Base-by-base conservation (phyloP, 2,888 invertebrate species). In the Lasioglossum malachurum region DNA sequence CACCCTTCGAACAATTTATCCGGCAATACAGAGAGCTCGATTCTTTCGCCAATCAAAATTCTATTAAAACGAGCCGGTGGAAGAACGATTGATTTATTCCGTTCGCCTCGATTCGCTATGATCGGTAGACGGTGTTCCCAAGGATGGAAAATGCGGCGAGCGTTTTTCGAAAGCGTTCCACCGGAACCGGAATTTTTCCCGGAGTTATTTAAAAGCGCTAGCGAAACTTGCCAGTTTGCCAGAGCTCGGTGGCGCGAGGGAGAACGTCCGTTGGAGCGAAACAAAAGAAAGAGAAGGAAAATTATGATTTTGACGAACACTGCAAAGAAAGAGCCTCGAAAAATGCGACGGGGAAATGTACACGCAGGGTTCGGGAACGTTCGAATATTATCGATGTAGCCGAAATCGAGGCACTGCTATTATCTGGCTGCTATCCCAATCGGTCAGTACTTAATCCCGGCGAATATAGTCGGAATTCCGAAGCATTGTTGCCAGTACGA, bases 401-500 rank as follows among this genome's bases (percentile, higher is more conserved):
- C 84, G 89, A 81, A 90, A 90, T 88, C 85, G 85, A 57, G 87
- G 80, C 80, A 71, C 78, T 35, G 78, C 86, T 80, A 92, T 90
- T 86, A 87, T 89, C 87, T 75, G 85, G 67, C 89, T 84, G 87
- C 83, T 82, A 81, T 90, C 82, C 88, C 85, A 82, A 87, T 83
- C 91, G 84, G 88, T 84, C 84, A 78, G 85, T 77, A 90, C 91
- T 92, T 91, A 92, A 92, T 93, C 90, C 90, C 74, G 80, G 82
- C 88, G 90, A 91, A 91, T 90, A 91, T 88, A 90, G 86, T 89
- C 89, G 87, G 83, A 93, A 93, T 93, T 91, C 90, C 93, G 80
- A 91, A 90, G 92, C 93, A 92, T 92, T 93, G 93, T 93, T 92
- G 92, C 92, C 91, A 91, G 90, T 91, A 91, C 92, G 91, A 93